These are phyloP conservation scores for Hirudo medicinalis DNA, from an alignment of 1,140 invertebrate species.

Conservation along the genomic window DNA sequence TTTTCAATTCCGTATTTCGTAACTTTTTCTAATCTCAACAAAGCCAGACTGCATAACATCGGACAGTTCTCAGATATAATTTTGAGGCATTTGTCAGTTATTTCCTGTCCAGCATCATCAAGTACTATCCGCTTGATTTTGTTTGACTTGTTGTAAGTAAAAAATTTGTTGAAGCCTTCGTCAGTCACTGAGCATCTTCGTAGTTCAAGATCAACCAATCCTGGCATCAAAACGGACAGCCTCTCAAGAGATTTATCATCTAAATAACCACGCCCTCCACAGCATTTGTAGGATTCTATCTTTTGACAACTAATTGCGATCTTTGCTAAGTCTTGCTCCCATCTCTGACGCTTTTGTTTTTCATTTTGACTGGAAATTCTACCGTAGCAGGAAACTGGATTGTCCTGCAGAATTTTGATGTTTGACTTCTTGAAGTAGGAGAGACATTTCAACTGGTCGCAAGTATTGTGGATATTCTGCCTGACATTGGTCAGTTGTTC, in stretches of 20 bases:
- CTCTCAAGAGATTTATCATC: slow-evolving; percentile 14
- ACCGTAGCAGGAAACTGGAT: slow-evolving; percentile 4
- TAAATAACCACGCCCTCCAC: slow-evolving; percentile 15
- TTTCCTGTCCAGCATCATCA: slow-evolving; percentile 12
- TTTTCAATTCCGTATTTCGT: slow-evolving; percentile 11
- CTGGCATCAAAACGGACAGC: slow-evolving; percentile 10
- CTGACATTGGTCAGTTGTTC: slow-evolving; percentile 13
- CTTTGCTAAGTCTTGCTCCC: slow-evolving; percentile 15
- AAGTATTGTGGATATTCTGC: slow-evolving; percentile 7
- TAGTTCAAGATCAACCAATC: slow-evolving; percentile 10
- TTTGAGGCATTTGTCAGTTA: slow-evolving; percentile 15
- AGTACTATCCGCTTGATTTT: slow-evolving; percentile 1
- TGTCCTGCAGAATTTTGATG: slow-evolving; percentile 18
- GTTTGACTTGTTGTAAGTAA: slow-evolving; percentile 4
- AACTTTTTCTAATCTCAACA: slow-evolving; percentile 12
- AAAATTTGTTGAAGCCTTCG: slow-evolving; percentile 15
- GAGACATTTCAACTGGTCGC: slow-evolving; percentile 14
- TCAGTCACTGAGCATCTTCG: slow-evolving; percentile 14
- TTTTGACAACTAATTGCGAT: slow-evolving; percentile 16
- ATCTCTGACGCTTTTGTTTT: slow-evolving; percentile 11
- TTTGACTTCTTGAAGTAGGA: slow-evolving; percentile 15
- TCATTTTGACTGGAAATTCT: background rate
- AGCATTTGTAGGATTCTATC: slow-evolving; percentile 16
- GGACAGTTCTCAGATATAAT: slow-evolving; percentile 16
- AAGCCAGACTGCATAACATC: background rate